Conservation (phyloP, 2,113 vertebrate species). For the Cettia cetti region DNA sequence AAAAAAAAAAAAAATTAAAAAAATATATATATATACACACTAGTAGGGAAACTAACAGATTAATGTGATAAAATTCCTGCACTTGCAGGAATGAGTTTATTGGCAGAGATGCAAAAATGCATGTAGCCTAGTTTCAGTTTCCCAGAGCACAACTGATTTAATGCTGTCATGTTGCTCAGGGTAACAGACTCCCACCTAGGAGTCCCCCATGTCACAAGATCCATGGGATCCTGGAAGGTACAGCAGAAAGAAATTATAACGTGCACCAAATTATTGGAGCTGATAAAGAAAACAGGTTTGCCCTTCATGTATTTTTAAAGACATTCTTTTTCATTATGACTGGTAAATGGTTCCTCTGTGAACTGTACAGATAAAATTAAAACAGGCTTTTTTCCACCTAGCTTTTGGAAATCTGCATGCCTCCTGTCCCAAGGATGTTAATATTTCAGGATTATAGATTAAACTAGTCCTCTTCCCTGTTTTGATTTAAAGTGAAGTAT, state of each 20-base stretch:
- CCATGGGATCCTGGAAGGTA: slow-evolving; percentile 55
- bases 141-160: slow-evolving; percentile 46
- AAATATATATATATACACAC: too few relatives aligned
- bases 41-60: neutral
- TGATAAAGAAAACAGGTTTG: slow-evolving; percentile 70
- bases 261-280: slow-evolving; percentile 33
- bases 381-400: fast-evolving
- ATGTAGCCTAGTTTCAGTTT: slow-evolving; percentile 44
- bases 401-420: neutral
- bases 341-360: slow-evolving; percentile 43
- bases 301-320: slow-evolving; percentile 72
- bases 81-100: slow-evolving; percentile 24
- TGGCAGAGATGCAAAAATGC: slow-evolving; percentile 38
- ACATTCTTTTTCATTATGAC: slow-evolving; percentile 57
- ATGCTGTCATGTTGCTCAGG: slow-evolving; percentile 26
- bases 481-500: neutral
- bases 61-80: neutral
- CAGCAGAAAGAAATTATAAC: slow-evolving; percentile 53
- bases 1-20: neutral
- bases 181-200: slow-evolving; percentile 52
- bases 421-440: neutral
- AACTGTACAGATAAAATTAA: neutral
- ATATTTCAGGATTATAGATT: neutral
- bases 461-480: neutral
- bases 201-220: slow-evolving; percentile 32